A percentile compares a stretch with the other conserved stretches of the same genome.
Conservation (phyloP, 2,888 invertebrate genomes). For the Platycheirus rosarum region DNA sequence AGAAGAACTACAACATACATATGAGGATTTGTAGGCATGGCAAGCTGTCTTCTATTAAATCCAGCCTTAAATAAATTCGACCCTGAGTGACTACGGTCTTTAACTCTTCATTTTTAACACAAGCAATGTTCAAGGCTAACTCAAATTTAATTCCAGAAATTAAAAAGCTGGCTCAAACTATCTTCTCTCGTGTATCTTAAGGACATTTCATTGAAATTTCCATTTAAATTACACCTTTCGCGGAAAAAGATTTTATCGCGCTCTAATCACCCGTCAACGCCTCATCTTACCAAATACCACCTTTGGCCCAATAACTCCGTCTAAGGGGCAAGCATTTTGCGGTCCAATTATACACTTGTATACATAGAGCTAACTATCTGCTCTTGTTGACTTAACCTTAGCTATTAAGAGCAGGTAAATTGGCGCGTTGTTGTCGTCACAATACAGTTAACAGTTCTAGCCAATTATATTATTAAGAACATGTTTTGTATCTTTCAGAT, state of each 20-base stretch:
- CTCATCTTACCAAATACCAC: not conserved
- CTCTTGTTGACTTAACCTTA: not conserved
- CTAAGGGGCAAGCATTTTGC: not conserved
- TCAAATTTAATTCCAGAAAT: too few relatives aligned
- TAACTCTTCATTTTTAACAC: too few relatives aligned
- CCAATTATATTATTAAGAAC: slow-evolving; percentile 11
- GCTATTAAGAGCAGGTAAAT: slow-evolving; percentile 1
- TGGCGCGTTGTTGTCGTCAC: not conserved
- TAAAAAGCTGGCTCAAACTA: too few relatives aligned
- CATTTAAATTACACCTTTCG: not conserved
- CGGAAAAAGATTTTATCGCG: not conserved
- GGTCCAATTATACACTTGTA: slow-evolving; percentile 1
- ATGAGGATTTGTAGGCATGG: too few relatives aligned
- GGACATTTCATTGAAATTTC: too few relatives aligned
- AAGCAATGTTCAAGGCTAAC: too few relatives aligned
- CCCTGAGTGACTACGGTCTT: too few relatives aligned
- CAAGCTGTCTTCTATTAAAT: too few relatives aligned
- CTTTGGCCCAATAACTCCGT: not conserved
- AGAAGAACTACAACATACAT: too few relatives aligned
- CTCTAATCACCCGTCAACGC: not conserved
- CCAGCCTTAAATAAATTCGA: too few relatives aligned
- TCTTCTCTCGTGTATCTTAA: too few relatives aligned
- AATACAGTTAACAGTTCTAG: slow-evolving; percentile 3
- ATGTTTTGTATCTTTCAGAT: slow-evolving; percentile 27
- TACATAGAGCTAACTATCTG: not conserved